These are phyloP conservation scores for Squalus acanthias DNA, from an alignment of 2,797 vertebrate genomes.

Conservation along the genomic window DNA sequence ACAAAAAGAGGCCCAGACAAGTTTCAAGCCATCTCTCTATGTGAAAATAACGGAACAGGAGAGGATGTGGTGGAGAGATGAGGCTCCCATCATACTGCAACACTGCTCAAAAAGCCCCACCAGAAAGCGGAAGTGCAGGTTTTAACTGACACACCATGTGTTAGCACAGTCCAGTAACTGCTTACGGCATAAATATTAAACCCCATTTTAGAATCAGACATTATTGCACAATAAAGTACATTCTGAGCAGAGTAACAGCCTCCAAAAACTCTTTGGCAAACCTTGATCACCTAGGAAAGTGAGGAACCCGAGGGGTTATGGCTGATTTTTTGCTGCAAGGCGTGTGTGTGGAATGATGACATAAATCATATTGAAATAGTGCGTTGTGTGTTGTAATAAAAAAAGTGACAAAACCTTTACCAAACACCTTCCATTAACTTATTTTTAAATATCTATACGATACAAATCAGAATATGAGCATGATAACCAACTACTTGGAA, in stretches of 20 bases:
- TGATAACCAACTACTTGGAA: neutral
- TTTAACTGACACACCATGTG: neutral
- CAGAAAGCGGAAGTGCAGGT: neutral
- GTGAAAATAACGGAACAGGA: neutral
- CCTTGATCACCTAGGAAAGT: neutral
- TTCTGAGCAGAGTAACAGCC: neutral
- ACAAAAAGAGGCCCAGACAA: neutral
- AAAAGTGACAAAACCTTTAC: neutral
- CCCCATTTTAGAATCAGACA: neutral
- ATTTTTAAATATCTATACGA: neutral
- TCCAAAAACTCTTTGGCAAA: neutral
- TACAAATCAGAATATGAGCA: neutral
- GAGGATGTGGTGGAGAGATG: neutral
- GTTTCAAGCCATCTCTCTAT: neutral
- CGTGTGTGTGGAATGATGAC: no score
- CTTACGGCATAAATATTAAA: neutral
- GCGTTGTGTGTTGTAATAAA: neutral
- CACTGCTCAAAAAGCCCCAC: no score
- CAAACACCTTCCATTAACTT: neutral
- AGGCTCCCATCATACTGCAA: neutral
- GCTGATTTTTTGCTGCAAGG: neutral
- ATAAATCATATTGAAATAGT: neutral
- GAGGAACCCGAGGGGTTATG: neutral
- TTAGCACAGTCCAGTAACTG: neutral
- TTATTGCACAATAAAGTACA: neutral